Base-by-base conservation (phyloP, 2,888 invertebrate species). In the Crocallis elinguaria region DNA sequence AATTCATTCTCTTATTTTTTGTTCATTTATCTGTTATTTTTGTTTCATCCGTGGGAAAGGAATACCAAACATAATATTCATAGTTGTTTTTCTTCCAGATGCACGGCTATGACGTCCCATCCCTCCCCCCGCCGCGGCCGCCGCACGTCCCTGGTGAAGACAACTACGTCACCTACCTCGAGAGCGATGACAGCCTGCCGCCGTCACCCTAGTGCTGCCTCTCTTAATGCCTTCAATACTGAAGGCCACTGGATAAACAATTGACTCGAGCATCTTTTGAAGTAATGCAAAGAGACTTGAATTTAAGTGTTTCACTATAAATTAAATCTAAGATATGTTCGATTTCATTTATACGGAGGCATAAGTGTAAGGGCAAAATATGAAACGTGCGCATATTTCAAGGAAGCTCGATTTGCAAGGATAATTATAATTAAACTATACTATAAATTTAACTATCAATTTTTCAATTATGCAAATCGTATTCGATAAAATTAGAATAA, bases 111-210 rank as follows among this genome's bases (percentile, higher is more conserved):
- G 97, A 97, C 79, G 91, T 97, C 58, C 93, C 94, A 21, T 92
- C 92, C 54, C 83, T 92, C 54, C 92, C 93, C 6, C 92, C 93
- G 23, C 93, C 93, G 46, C 93, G 93, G 60, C 93, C 93, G 19
- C 94, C 94, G 0, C 96, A 96, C 85, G 95, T 95, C 17, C 60
- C 60, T 13, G 78, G 75, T 1, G 90, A 90, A 39, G 96, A 97
- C 89, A 97, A 97, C 84, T 97, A 97, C 92, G 97, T 98, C 64
- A 97, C 97, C 56, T 97, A 97, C 92, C 94, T 97, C 71, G 97
- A 97, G 86, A 97, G 97, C 86, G 98, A 98, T 91, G 95, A 95
- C 79, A 95, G 94, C 78, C 92, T 95, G 69, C 94, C 95, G 41
- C 94, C 94, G 66, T 95, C 95, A 73, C 95, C 95, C 93, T 95